Base-by-base conservation (phyloP, 1,140 invertebrate species). In the Orussus abietinus region DNA sequence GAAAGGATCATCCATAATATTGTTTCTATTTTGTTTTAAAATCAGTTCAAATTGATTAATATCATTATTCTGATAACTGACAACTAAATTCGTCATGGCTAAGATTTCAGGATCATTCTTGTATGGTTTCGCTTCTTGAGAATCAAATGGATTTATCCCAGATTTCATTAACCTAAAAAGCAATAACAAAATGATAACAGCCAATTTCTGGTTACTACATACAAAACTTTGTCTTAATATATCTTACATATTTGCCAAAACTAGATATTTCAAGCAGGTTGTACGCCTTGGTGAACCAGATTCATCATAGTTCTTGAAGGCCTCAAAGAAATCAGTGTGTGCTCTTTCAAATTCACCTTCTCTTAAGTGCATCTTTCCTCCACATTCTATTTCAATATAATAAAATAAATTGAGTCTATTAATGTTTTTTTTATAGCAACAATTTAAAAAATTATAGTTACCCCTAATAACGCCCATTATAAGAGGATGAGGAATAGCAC, bases 231-330 rank as follows among this genome's bases (percentile, higher is more conserved):
- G 3, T 37, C 37, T 22, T 11, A 49, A 25, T 45, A 31, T 37
- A 42, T 35, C 58, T 77, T 67, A 82, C 97, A 99, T 99, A 72
- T 98, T 99, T 5, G 97, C 96, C 57, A 99, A 69, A 21, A 99
- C 96, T 47, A 99, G 80, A 75, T 99, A 99, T 73, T 99, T 99
- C 9, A 99, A 74, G 68, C 96, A 99, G 0, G 94, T 97, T 14
- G 95, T 99, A 53, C 97, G 77, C 46, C 96, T 77, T 25, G 94
- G 93, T 55, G 91, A 96, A n/a, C 96, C 96, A 25, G 94, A 97
- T 75, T 99, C 96, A 79, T 99, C 97, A 67, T 99, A 99, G 73
- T 99, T 99, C 77, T 99, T 99, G 69, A 99, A 99, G 3, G 97
- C 97, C 75, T 99, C 96, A 75, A 99, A 99, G 72, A 99, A 99